These are phyloP conservation scores for Aphelenchoides fujianensis DNA, from an alignment of 1,140 invertebrate genomes.

Conservation along the genomic window DNA sequence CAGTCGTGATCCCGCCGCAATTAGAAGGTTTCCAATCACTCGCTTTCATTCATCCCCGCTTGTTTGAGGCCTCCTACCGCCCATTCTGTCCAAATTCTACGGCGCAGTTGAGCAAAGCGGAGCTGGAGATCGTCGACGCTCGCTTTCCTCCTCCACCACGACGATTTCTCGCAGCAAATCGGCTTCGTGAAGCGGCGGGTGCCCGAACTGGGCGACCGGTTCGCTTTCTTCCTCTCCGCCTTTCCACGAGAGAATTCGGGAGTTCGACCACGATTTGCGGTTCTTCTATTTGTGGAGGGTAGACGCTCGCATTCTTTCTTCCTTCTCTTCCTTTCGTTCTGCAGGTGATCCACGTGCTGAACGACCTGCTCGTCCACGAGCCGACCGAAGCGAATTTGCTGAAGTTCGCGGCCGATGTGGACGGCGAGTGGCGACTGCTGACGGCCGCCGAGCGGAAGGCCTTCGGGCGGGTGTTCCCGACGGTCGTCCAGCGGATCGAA, in stretches of 20 bases:
- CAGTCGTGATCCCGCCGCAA: too few species aligned
- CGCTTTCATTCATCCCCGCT: too few species aligned
- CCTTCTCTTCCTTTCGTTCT: background rate
- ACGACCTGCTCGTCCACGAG: background rate
- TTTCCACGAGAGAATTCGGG: background rate
- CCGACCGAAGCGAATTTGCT: background rate
- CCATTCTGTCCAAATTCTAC: background rate
- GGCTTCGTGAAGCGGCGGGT: background rate
- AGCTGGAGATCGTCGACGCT: background rate
- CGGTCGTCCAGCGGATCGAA: background rate
- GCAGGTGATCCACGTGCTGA: background rate
- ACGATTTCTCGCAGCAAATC: background rate
- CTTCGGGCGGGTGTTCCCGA: background rate
- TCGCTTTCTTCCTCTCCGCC: background rate
- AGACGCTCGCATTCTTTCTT: background rate
- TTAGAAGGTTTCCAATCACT: too few species aligned
- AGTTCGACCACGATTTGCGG: background rate
- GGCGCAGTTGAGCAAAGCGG: background rate
- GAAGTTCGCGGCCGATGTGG: background rate
- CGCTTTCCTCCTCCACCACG: background rate
- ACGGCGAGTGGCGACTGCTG: background rate
- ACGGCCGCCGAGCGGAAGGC: background rate
- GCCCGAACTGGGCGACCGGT: background rate
- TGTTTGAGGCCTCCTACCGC: background rate
- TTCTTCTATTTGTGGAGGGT: slow-evolving; percentile 5